Evolutionary conservation across 2,797 vertebrate genomes (phyloP).

Genomic region (Hemitrygon akajei): DNA sequence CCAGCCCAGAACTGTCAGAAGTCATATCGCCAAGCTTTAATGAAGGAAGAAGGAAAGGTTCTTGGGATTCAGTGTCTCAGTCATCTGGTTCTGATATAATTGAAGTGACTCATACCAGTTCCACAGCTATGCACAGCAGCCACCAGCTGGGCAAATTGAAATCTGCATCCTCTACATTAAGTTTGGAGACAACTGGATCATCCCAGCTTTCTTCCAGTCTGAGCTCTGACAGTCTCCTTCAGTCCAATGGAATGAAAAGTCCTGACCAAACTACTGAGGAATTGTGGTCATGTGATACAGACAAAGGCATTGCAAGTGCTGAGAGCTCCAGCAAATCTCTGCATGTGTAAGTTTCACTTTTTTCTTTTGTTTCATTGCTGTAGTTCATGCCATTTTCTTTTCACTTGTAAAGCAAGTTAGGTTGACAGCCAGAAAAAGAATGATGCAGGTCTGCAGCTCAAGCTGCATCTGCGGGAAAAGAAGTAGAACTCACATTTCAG

Average conservation of each 20-base stretch:
- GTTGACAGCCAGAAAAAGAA: not conserved
- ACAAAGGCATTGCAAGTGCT: conserved; percentile 50
- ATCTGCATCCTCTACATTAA: conserved; percentile 71
- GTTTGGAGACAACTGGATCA: conserved; percentile 78
- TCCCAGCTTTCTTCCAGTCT: conserved; percentile 89
- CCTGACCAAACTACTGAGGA: conserved; percentile 53
- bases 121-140: conserved; percentile 44
- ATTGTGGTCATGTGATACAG: conserved; percentile 61
- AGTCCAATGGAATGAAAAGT: conserved; percentile 59
- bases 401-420: not conserved
- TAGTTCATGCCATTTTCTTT: not conserved
- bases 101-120: conserved; percentile 50
- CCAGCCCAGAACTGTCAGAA: conserved; percentile 57
- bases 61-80: conserved; percentile 76
- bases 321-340: conserved; percentile 55
- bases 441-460: too few relatives aligned
- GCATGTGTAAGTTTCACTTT: conserved; percentile 67
- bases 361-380: not conserved
- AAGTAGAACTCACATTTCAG: too few relatives aligned
- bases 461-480: too few relatives aligned
- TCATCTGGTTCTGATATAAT: conserved; percentile 72
- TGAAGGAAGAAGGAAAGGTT: conserved; percentile 59
- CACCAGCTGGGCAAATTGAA: conserved; percentile 48
- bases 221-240: conserved; percentile 73
- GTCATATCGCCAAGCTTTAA: conserved; percentile 39